phyloP scores from a whole-genome alignment of 1,140 invertebrate genomes.

The Megalopta genalis region DNA sequence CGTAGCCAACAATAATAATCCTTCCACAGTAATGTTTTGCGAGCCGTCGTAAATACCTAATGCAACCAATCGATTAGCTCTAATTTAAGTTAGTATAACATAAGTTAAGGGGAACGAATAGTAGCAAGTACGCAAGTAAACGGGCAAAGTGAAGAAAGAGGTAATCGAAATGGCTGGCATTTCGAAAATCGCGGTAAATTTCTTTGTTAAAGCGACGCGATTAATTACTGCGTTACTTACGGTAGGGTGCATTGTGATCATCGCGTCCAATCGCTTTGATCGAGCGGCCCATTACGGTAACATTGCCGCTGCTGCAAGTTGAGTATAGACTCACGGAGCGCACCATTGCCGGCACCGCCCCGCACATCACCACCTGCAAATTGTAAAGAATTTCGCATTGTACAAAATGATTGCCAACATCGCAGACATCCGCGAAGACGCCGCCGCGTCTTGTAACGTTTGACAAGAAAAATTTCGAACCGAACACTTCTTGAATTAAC shows the following conservation, averaged over 20 bases:
- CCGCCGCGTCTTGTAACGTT: not conserved
- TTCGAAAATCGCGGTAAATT: not conserved
- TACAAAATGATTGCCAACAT: not conserved
- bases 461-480: not conserved
- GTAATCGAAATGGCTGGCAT: not conserved
- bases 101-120: no score
- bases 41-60: no score
- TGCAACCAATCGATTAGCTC: no score
- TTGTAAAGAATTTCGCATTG: constrained; percentile 19
- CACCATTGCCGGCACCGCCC: constrained; percentile 85
- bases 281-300: constrained; percentile 78
- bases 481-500: not conserved
- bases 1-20: no score
- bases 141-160: no score
- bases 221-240: constrained; percentile 70
- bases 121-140: no score
- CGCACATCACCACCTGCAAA: constrained; percentile 86
- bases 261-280: constrained; percentile 74
- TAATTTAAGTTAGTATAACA: no score
- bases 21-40: no score
- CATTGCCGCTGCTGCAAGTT: constrained; percentile 81
- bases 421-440: not conserved
- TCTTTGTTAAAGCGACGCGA: not conserved
- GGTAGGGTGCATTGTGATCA: constrained; percentile 76
- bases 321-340: constrained; percentile 85